Evolutionary conservation across 2,113 vertebrate species (phyloP), one percentile per base, ranked within the genome.

Genomic region (Platichthys stellatus): DNA sequence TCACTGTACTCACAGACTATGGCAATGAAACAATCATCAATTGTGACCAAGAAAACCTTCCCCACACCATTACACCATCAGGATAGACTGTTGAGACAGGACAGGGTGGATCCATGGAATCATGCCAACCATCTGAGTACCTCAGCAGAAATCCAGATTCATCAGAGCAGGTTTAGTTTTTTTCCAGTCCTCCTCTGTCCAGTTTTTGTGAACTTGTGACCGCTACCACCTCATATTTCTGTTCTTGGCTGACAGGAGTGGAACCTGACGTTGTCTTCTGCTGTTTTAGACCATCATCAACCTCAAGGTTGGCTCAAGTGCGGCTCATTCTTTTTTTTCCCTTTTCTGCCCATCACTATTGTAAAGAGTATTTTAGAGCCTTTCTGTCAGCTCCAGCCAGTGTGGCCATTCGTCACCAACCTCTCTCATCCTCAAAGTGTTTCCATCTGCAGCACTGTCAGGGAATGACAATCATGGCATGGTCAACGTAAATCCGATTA

Each of bases 251-350:
- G 21, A 63, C 62, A 15, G 62, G 40, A 45, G 40, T 24, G 62
- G 62, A 63, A 63, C 62, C 62, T 63, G 40, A 63, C 40, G 14
- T 21, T 38, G 62, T 63, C 62, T 24, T 63, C 35, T 23, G 21
- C 38, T 18, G 13, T 24, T 63, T 13, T 3, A 8, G 62, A 40
- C 38, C 35, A 8, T 63, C 21, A 7, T 20, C 13, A 5, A 21
- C 40, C 18, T 31, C 60, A 13, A 63, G 60, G 60, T n/a, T 21
- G 60, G 20, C 26, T 28, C 3, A 23, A 10, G 12, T 21, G 18
- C 31, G 9, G 31, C 13, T 35, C 31, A 7, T 31, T 7, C 5
- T 31, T 31, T 31, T 31, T 31, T 7, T 31, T 0, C 5, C 5
- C 28, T 28, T 28, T 28, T 28, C 28, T 28, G 28, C 28, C 28